Conservation (phyloP, 2,888 invertebrate genomes). For the Julus scanicus region DNA sequence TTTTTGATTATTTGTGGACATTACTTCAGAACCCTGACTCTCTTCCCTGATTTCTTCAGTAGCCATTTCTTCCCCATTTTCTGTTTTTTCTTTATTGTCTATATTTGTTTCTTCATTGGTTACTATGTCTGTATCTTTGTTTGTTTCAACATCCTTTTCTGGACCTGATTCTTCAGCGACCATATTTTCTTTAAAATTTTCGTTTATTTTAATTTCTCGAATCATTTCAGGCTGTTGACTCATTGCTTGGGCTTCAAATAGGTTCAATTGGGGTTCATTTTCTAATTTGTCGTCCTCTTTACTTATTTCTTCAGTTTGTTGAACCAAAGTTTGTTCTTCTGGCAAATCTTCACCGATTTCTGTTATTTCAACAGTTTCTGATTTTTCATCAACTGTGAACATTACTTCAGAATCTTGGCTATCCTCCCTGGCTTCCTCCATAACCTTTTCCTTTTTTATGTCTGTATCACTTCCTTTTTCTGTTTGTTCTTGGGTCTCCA, state of each 20-base stretch:
- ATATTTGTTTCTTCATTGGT: background rate
- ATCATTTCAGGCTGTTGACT: too few species aligned
- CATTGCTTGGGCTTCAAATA: too few species aligned
- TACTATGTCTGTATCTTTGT: background rate
- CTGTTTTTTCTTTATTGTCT: background rate
- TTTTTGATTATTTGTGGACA: too few species aligned
- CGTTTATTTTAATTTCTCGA: too few species aligned
- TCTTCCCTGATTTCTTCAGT: background rate
- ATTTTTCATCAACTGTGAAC: too few species aligned
- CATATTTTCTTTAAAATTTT: too few species aligned
- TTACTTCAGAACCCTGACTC: background rate
- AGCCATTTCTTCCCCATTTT: background rate
- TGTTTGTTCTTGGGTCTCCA: background rate
- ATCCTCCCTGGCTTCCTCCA: background rate
- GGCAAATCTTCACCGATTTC: background rate
- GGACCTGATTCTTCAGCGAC: too few species aligned
- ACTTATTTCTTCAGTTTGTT: background rate
- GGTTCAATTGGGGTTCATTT: too few species aligned
- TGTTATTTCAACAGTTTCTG: background rate
- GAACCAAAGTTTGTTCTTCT: background rate
- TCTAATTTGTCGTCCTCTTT: too few species aligned
- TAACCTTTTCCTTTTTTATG: background rate
- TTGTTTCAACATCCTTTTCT: background rate
- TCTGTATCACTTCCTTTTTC: background rate
- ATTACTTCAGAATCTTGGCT: background rate